A percentile compares a stretch with the other conserved stretches of the same genome.
Conservation (phyloP, 2,888 invertebrate species). For the Drosophila recens region DNA sequence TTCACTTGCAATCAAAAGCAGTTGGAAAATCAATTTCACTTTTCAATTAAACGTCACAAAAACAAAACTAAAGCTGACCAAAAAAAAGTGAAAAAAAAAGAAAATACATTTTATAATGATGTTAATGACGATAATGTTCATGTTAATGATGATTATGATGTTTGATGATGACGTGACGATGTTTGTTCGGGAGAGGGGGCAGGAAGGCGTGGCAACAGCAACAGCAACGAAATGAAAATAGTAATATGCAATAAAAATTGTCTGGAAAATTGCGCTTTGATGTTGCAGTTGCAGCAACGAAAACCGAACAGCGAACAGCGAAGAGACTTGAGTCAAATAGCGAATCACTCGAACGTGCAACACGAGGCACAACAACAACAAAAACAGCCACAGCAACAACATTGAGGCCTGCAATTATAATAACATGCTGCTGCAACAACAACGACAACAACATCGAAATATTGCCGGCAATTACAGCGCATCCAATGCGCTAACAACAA, state of each 20-base stretch:
- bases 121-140: slow-evolving; percentile 26
- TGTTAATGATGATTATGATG: slow-evolving; percentile 16
- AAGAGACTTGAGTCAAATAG: slow-evolving; percentile 11
- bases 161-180: slow-evolving; percentile 22
- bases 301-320: not conserved
- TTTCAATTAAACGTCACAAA: slow-evolving; percentile 64
- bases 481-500: slow-evolving; percentile 30
- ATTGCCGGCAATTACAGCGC: slow-evolving; percentile 37
- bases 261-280: slow-evolving; percentile 70
- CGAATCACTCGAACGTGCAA: slow-evolving; percentile 58
- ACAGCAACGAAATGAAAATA: slow-evolving; percentile 54
- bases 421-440: slow-evolving; percentile 9
- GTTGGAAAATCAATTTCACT: slow-evolving; percentile 72
- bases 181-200: not conserved
- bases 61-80: slow-evolving; percentile 33
- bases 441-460: slow-evolving; percentile 6
- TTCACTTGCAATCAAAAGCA: slow-evolving; percentile 44
- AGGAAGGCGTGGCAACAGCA: slow-evolving; percentile 26
- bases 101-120: slow-evolving; percentile 24
- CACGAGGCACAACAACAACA: slow-evolving; percentile 31
- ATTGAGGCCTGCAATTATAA: slow-evolving; percentile 42
- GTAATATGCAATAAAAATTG: slow-evolving; percentile 70
- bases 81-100: slow-evolving; percentile 2
- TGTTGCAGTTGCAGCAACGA: slow-evolving; percentile 54
- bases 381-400: slow-evolving; percentile 8